Conservation (phyloP, 2,888 invertebrate genomes). For the Hipparchia semele region DNA sequence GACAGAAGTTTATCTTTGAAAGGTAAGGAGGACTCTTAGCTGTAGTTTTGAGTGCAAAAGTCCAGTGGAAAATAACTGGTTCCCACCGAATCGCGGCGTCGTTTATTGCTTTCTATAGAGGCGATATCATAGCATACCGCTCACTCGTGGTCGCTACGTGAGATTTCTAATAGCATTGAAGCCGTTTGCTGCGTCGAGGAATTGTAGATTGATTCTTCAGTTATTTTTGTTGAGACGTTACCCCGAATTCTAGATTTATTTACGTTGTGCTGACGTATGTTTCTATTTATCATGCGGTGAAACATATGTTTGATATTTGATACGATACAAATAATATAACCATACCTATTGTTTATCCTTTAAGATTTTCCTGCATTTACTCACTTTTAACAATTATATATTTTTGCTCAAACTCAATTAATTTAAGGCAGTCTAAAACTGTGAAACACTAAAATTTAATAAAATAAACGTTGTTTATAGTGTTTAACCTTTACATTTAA, state of each 20-base stretch:
- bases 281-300: slow-evolving; percentile 25
- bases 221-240: slow-evolving; percentile 6
- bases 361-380: not conserved
- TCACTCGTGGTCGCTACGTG: slow-evolving; percentile 74
- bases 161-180: slow-evolving; percentile 68
- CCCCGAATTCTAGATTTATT: slow-evolving; percentile 11
- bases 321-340: slow-evolving; percentile 23
- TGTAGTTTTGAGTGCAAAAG: slow-evolving; percentile 52
- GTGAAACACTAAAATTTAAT: no score
- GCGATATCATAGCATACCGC: slow-evolving; percentile 70
- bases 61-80: slow-evolving; percentile 74
- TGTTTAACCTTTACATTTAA: no score
- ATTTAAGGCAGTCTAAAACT: no score
- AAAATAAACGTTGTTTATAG: no score
- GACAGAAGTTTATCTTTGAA: slow-evolving; percentile 84
- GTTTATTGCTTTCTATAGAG: slow-evolving; percentile 77
- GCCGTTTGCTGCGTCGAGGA: slow-evolving; percentile 22
- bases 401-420: no score
- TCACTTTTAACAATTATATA: not conserved
- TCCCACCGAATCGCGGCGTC: slow-evolving; percentile 65
- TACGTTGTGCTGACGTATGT: slow-evolving; percentile 15
- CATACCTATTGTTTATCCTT: slow-evolving; percentile 1
- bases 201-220: slow-evolving; percentile 15
- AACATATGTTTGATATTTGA: slow-evolving; percentile 39
- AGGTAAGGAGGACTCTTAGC: slow-evolving; percentile 79